Evolutionary conservation across 2,797 vertebrate genomes (phyloP), one percentile per base, ranked within the genome.

Genomic region (Anomalospiza imberbis): DNA sequence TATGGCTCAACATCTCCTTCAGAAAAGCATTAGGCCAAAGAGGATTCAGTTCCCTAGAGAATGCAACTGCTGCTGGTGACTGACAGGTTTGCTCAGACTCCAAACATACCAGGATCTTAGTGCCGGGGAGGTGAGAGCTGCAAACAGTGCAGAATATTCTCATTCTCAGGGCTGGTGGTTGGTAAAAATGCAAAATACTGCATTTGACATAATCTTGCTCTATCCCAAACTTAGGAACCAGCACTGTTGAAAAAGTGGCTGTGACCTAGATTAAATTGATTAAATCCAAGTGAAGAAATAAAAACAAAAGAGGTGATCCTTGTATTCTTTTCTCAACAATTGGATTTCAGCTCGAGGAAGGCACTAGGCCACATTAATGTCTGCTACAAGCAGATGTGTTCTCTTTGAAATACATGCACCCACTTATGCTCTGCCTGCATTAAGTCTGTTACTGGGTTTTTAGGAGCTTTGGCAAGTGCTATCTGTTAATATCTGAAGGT

Each of bases 401-500:
- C 88, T 42, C 89, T 90, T 73, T 6, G 13, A 90, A 91, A 90
- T 34, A 32, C 68, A 74, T 2, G 77, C 65, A 85, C 67, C 91
- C 85, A 75, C 77, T 90, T 82, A 31, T 17, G 71, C 53, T 88
- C 61, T 85, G 88, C 74, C 88, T 89, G 89, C 78, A 76, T 47
- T 44, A 15, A 94, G 74, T 10, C 91, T 96, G 88, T 71, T 86
- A 32, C 91, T 8, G 18, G n/a, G 42, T 60, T 91, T 89, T 94
- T 14, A 51, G 82, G 93, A 87, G 93, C 38, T 76, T 55, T 96
- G 94, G 95, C 92, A 97, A 96, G 80, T n/a, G 63, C 57, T 88
- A 58, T 93, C 95, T 96, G 94, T 86, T 96, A 93, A 87, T 95
- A 96, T 91, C 95, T 96, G 94, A 79, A 93, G 89, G 94, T 74